Conservation (phyloP, 2,797 vertebrate genomes). For the Dermochelys coriacea region DNA sequence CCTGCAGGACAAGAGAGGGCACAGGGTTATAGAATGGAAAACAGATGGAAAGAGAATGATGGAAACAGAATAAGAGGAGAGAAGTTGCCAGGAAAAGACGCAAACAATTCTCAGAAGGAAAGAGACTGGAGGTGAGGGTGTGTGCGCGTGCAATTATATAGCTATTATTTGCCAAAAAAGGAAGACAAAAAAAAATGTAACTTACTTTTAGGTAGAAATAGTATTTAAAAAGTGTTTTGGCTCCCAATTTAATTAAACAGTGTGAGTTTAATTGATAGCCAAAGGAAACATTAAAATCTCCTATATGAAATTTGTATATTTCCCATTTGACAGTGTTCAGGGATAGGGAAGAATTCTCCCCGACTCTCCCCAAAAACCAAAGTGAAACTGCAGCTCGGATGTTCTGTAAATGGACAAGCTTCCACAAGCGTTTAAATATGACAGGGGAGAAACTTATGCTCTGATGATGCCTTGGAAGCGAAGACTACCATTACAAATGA, state of each 20-base stretch:
- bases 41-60: conserved; percentile 22
- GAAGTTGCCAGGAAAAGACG: neutral
- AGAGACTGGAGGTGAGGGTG: neutral
- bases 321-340: neutral
- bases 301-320: conserved; percentile 14
- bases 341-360: neutral
- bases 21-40: neutral
- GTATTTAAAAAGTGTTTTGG: neutral
- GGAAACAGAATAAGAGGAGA: conserved; percentile 43
- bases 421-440: neutral
- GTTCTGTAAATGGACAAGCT: rapidly evolving
- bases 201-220: conserved; percentile 15
- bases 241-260: neutral
- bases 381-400: neutral
- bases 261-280: conserved; percentile 2
- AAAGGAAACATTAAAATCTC: conserved; percentile 4
- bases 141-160: neutral
- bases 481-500: rapidly evolving
- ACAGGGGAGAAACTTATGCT: neutral
- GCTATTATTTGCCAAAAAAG: conserved; percentile 3
- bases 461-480: rapidly evolving
- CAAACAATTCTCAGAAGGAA: conserved; percentile 29
- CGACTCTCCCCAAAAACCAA: neutral
- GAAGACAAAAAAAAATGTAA: neutral
- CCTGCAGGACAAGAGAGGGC: conserved; percentile 31